These are phyloP conservation scores for Meandrusa payeni DNA, from an alignment of 2,888 invertebrate species.

Conservation along the genomic window DNA sequence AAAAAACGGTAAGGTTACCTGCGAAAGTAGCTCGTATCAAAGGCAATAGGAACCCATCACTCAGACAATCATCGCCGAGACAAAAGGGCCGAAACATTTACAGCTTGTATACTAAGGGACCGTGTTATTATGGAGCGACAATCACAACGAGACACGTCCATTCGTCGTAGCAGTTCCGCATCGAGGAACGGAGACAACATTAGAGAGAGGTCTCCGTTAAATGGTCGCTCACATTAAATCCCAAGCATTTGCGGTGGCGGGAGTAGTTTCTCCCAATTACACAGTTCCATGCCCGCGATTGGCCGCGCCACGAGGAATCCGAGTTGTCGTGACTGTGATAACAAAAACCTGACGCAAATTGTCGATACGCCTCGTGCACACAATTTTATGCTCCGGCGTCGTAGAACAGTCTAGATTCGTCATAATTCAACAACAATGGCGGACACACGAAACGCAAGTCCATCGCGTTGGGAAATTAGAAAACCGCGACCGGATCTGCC, in stretches of 20 bases:
- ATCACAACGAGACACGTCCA: slow-evolving; percentile 44
- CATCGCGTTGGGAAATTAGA: slow-evolving; percentile 35
- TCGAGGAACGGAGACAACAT: slow-evolving; percentile 38
- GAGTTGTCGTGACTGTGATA: slow-evolving; percentile 77
- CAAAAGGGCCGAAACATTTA: slow-evolving; percentile 73
- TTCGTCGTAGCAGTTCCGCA: slow-evolving; percentile 30
- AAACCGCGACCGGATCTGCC: slow-evolving; percentile 35
- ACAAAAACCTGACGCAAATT: slow-evolving; percentile 78
- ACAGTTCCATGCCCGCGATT: slow-evolving; percentile 72
- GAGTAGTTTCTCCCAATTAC: slow-evolving; percentile 79
- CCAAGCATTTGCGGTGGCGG: slow-evolving; percentile 71
- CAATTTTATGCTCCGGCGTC: slow-evolving; percentile 76
- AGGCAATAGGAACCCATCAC: slow-evolving; percentile 55
- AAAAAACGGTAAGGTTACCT: slow-evolving; percentile 44
- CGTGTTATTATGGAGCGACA: slow-evolving; percentile 62
- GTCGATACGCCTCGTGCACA: slow-evolving; percentile 79
- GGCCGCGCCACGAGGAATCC: slow-evolving; percentile 70
- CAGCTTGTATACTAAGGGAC: slow-evolving; percentile 53
- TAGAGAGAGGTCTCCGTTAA: slow-evolving; percentile 49
- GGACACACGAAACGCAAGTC: slow-evolving; percentile 39
- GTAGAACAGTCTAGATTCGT: slow-evolving; percentile 72
- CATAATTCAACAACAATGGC: slow-evolving; percentile 61
- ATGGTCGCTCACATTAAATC: slow-evolving; percentile 57
- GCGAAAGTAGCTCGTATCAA: slow-evolving; percentile 45
- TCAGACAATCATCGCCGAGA: slow-evolving; percentile 59